Evolutionary conservation across 2,888 invertebrate genomes (phyloP).

Genomic region (Habrosyne pyritoides): DNA sequence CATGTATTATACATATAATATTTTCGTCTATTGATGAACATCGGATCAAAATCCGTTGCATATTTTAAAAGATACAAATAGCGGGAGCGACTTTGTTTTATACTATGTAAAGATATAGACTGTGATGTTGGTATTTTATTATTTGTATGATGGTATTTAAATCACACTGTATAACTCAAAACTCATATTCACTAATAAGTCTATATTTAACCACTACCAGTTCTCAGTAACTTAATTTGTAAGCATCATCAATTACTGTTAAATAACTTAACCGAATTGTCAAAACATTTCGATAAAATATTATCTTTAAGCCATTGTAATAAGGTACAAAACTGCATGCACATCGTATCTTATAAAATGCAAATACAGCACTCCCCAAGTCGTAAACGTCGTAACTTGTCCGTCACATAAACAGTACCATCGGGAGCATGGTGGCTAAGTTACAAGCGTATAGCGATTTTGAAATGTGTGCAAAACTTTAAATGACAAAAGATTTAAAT

Average conservation of each 20-base stretch:
- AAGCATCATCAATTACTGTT: constrained; percentile 40
- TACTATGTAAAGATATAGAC: too few relatives aligned
- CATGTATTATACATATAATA: too few relatives aligned
- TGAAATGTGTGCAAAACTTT: background rate
- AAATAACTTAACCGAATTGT: constrained; percentile 24
- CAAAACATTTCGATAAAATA: constrained; percentile 13
- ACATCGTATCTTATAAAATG: constrained; percentile 45
- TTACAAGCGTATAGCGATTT: constrained; percentile 20
- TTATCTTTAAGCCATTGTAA: constrained; percentile 10
- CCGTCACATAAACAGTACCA: constrained; percentile 60
- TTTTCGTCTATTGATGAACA: too few relatives aligned
- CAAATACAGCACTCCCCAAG: constrained; percentile 49
- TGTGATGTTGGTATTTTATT: too few relatives aligned
- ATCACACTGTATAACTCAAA: background rate
- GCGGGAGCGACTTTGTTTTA: too few relatives aligned
- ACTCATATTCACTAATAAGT: background rate
- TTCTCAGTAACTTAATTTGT: constrained; percentile 40
- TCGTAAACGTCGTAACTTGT: constrained; percentile 61
- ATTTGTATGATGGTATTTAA: background rate
- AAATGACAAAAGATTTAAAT: too few relatives aligned
- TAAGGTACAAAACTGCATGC: constrained; percentile 36
- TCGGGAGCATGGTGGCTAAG: constrained; percentile 34
- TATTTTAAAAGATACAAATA: too few relatives aligned
- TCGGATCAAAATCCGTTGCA: too few relatives aligned
- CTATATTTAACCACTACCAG: constrained; percentile 25